Base-by-base conservation (phyloP, 1,140 invertebrate species). In the Macrotrachela quadricornifera region DNA sequence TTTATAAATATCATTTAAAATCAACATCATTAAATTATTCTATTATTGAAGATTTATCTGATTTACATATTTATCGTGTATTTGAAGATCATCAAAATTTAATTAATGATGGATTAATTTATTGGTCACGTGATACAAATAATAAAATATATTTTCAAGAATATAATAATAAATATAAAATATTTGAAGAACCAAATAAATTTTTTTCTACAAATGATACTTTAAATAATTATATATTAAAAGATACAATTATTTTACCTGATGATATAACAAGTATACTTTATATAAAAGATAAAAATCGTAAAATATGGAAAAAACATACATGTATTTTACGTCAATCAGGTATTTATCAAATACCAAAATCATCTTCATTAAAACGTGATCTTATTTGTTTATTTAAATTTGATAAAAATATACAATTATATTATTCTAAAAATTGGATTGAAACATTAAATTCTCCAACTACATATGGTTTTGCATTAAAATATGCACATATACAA, bases 231-330 rank as follows among this genome's bases (percentile, higher is more conserved):
- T 8, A 30, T 30, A 30, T 30, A 4, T 30, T 30, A 4, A 4
- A 2, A 4, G 21, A 30, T 30, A 30, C 21, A 8, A 30, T 30
- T 30, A 30, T 30, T 4, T 30, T 30, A 30, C 21, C 21, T 30
- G 21, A 30, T 0, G 80, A 82, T 58, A 78, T 96, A 58, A 90
- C 96, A 67, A 87, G 88, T 10, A 80, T 81, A 15, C 71, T 97
- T 9, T 92, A 90, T 66, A 75, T 96, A 52, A 95, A 95, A 69
- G 80, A 82, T 18, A 91, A 96, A 63, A 83, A 85, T 9, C 94
- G 94, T 68, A 96, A 96, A 67, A 85, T 82, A 15, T 97, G 92
- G 92, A 95, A 95, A 65, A 87, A 86, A 68, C 85, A 86, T 62
- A 85, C 86, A 64, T 95, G 92, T 71, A 85, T 77, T 12, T 70